Conservation (phyloP, 2,888 invertebrate species). For the Diarsia rubi region DNA sequence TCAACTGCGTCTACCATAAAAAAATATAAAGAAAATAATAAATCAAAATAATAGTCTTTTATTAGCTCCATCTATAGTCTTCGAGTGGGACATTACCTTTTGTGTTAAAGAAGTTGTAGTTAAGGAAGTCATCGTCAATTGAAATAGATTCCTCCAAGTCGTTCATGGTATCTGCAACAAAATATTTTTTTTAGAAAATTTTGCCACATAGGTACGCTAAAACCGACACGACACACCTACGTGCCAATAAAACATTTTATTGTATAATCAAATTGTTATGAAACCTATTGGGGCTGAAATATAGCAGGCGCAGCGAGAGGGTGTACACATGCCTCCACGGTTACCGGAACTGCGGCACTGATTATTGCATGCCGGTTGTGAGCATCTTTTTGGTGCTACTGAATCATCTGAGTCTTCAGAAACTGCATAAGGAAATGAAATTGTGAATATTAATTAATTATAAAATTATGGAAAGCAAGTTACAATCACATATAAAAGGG, state of each 20-base stretch:
- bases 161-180: neutral
- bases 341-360: neutral
- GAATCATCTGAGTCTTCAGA: neutral
- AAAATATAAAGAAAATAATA: neutral
- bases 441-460: neutral
- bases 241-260: neutral
- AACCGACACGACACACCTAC: neutral
- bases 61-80: neutral
- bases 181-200: neutral
- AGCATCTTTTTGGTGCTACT: neutral
- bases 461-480: neutral
- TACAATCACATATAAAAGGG: neutral
- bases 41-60: too few species aligned
- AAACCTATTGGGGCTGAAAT: neutral
- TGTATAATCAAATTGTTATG: neutral
- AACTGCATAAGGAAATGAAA: neutral
- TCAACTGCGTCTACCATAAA: neutral
- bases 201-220: too few species aligned
- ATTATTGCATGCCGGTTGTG: slow-evolving; percentile 1
- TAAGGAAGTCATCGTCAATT: neutral
- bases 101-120: slow-evolving; percentile 15
- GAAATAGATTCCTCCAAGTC: neutral
- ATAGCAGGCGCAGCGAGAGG: slow-evolving; percentile 22
- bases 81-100: slow-evolving; percentile 30
- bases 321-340: slow-evolving; percentile 11